phyloP scores from a whole-genome alignment of 2,113 vertebrate genomes.

The Amphilophus citrinellus region DNA sequence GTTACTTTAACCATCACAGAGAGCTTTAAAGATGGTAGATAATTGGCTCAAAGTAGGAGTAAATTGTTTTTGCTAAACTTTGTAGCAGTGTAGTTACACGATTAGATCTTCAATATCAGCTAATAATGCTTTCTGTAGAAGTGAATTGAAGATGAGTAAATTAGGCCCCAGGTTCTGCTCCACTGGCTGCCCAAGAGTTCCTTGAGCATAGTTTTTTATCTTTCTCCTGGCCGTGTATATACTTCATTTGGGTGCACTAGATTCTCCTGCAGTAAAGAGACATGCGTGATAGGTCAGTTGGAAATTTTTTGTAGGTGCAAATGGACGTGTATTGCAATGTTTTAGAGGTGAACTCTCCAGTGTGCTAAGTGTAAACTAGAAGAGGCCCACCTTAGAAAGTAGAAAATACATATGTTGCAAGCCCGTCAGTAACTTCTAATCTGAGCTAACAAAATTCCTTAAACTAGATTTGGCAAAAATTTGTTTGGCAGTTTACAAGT shows the following conservation, averaged over 20 bases:
- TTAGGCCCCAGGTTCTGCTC: neutral
- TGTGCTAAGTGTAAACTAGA: neutral
- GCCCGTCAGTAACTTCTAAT: neutral
- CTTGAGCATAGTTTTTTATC: neutral
- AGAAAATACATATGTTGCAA: neutral
- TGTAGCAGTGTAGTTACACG: neutral
- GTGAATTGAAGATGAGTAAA: slow-evolving; percentile 3
- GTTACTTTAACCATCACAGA: slow-evolving; percentile 27
- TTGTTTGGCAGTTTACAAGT: too few relatives aligned
- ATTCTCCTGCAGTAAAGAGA: neutral
- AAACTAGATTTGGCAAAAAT: neutral
- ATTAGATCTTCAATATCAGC: slow-evolving; percentile 9
- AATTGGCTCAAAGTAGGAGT: slow-evolving; percentile 38
- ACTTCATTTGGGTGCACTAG: neutral
- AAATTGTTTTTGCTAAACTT: slow-evolving; percentile 11
- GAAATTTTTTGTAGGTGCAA: neutral
- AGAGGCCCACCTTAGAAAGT: neutral
- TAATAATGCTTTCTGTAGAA: slow-evolving; percentile 2
- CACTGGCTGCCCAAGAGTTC: neutral
- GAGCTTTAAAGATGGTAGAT: slow-evolving; percentile 21
- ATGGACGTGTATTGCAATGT: neutral
- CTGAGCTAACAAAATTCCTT: neutral
- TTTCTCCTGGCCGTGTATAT: neutral
- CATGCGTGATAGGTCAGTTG: neutral
- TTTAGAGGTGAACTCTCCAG: neutral